phyloP scores from a whole-genome alignment of 1,140 invertebrate species.

The Drosophila busckii region DNA sequence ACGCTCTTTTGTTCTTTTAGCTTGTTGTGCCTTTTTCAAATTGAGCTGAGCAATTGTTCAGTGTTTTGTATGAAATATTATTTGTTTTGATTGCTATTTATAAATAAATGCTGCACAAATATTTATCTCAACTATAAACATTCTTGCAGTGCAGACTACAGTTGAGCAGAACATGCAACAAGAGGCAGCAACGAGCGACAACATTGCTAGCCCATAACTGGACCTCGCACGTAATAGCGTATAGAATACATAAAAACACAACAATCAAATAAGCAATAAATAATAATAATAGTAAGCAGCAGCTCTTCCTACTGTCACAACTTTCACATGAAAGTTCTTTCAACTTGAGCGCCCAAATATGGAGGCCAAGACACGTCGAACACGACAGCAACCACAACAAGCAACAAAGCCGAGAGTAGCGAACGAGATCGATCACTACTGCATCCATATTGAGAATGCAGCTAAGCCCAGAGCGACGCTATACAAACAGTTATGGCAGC shows the following conservation, averaged over 20 bases:
- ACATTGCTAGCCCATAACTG: slow-evolving; percentile 67
- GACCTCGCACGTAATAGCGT: slow-evolving; percentile 76
- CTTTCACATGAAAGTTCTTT: slow-evolving; percentile 77
- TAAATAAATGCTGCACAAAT: slow-evolving; percentile 8
- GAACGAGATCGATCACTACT: slow-evolving; percentile 63
- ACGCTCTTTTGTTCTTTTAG: slow-evolving; percentile 21
- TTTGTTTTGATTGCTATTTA: slow-evolving; percentile 28
- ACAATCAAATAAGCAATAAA: slow-evolving; percentile 16
- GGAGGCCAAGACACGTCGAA: slow-evolving; percentile 51
- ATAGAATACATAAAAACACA: slow-evolving; percentile 57
- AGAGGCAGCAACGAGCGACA: slow-evolving; percentile 32
- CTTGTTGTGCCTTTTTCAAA: slow-evolving; percentile 12
- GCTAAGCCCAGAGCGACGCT: slow-evolving; percentile 8
- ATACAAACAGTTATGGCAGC: slow-evolving; percentile 22
- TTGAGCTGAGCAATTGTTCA: slow-evolving; percentile 26
- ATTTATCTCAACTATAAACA: slow-evolving; percentile 1
- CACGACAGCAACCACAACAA: slow-evolving; percentile 21
- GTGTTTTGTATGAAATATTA: slow-evolving; percentile 19
- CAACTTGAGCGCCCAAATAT: slow-evolving; percentile 75
- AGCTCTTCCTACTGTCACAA: slow-evolving; percentile 75
- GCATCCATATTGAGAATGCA: slow-evolving; percentile 62
- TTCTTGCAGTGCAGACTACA: too few relatives aligned
- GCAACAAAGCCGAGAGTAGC: slow-evolving; percentile 46
- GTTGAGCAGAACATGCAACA: slow-evolving; percentile 13
- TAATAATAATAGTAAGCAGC: slow-evolving; percentile 42